Base-by-base conservation (phyloP, 2,888 invertebrate species). In the Drosophila neotestacea region DNA sequence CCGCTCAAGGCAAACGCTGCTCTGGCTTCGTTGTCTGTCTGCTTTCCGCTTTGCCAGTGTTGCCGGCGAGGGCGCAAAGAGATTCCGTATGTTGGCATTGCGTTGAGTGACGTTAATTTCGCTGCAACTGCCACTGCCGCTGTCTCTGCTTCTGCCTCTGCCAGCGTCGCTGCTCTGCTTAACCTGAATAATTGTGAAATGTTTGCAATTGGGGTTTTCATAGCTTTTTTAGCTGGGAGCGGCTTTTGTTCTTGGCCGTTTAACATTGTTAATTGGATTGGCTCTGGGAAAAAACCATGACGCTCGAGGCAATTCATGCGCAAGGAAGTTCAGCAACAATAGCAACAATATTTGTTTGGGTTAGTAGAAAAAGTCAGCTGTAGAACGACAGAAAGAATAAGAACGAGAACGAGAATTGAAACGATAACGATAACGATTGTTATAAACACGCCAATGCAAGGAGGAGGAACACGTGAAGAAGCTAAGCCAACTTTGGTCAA, bases 71-170 rank as follows among this genome's bases (percentile, higher is more conserved):
- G 86, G 84, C 52, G 89, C 85, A 77, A 90, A 91, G 65, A 90
- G 79, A 70, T 81, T 90, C 70, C 91, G 88, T 79, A 90, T 81
- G 72, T 85, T 90, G 70, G 85, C 90, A 77, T 91, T 90, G 65
- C 91, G 91, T 55, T 89, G 82, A n/a, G 56, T 69, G 38, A 73
- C 73, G 50, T 71, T 79, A 70, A 85, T 68, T 74, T 83, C 81
- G 70, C 55, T 59, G 56, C 63, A 41, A 36, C 56, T 48, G 56
- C 47, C 48, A 0, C 50, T 34, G 50, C 5, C 50, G 6, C 34
- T 34, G 48, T 11, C 48, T 4, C 16, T 58, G 74, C 58, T 44
- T 13, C 34, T 47, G 50, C 41, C 32, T 28, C 32, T 58, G 77
- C 60, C 56, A 22, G 48, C 55, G 38, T 68, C 78, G 64, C 65